Evolutionary conservation across 2,113 vertebrate species (phyloP).

Genomic region (Protomyctophum bolini): DNA sequence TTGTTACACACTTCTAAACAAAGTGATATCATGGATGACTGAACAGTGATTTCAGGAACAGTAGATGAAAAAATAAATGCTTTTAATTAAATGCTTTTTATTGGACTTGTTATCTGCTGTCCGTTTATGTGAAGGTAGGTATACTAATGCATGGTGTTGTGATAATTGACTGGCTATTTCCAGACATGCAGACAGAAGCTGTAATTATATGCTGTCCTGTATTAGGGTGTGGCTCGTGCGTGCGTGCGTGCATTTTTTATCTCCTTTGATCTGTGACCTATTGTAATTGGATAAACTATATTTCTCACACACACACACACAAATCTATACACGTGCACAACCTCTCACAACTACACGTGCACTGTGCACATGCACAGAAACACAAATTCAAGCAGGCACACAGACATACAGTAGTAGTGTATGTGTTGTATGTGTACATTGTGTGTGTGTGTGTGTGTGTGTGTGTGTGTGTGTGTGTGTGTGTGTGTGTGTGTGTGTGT

Average conservation of each 20-base stretch:
- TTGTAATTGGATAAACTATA: neutral
- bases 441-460: too few relatives aligned
- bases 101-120: conserved; percentile 45
- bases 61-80: too few relatives aligned
- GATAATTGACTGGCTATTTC: conserved; percentile 42
- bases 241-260: neutral
- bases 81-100: neutral
- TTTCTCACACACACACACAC: conserved; percentile 15
- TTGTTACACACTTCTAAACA: too few relatives aligned
- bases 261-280: neutral
- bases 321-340: conserved; percentile 8
- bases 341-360: conserved; percentile 3
- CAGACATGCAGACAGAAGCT: neutral
- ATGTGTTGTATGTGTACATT: too few relatives aligned
- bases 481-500: neutral
- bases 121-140: conserved; percentile 25
- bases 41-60: too few relatives aligned
- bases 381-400: conserved; percentile 1
- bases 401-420: conserved; percentile 5
- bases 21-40: too few relatives aligned
- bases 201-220: conserved; percentile 29
- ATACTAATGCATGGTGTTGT: conserved; percentile 29
- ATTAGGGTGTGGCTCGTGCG: neutral
- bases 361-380: neutral
- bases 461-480: neutral